Evolutionary conservation across 2,888 invertebrate species (phyloP).

Genomic region (Tipula confusa): DNA sequence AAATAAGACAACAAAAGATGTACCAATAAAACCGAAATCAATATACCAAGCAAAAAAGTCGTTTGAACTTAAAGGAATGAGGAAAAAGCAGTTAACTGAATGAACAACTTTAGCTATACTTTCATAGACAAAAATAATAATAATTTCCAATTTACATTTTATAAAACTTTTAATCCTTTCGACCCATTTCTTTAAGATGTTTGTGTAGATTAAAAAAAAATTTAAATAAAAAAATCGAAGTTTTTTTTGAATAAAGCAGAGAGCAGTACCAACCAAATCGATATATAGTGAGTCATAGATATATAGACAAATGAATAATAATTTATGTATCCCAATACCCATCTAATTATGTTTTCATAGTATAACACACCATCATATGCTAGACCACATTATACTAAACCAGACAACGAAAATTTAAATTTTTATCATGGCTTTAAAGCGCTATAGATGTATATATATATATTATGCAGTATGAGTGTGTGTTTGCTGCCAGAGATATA

Average conservation of each 20-base stretch:
- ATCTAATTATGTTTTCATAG: neutral
- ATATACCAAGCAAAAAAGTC: neutral
- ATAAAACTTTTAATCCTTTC: conserved; percentile 20
- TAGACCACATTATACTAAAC: neutral
- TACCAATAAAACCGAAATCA: conserved; percentile 1
- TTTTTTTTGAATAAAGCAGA: neutral
- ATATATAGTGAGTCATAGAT: neutral
- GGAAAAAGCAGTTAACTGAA: neutral
- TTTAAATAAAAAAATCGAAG: neutral
- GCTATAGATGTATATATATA: neutral
- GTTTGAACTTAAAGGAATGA: neutral
- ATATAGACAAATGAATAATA: neutral
- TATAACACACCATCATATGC: neutral
- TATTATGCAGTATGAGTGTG: conserved; percentile 1
- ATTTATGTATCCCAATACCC: conserved; percentile 7
- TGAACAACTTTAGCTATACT: neutral
- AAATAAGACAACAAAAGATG: neutral
- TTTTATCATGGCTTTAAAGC: neutral
- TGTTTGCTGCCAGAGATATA: neutral
- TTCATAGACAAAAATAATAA: neutral
- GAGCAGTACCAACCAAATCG: neutral
- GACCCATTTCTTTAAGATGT: neutral
- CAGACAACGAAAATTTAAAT: neutral
- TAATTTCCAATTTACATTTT: conserved; percentile 20
- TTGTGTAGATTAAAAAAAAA: neutral